Evolutionary conservation across 1,140 invertebrate species (phyloP).

Genomic region (Trichonephila clavipes): DNA sequence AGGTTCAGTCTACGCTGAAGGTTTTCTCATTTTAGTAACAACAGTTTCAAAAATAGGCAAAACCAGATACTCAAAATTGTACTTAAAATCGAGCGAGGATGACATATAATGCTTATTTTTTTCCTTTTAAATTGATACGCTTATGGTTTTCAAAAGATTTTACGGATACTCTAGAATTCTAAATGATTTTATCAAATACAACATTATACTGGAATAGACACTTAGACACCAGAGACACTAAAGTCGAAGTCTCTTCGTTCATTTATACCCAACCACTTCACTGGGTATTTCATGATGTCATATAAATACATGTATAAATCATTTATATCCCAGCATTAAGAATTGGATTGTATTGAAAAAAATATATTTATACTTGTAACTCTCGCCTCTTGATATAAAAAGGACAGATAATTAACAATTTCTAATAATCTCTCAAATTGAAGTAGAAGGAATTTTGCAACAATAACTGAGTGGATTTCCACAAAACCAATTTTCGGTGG

Average conservation of each 20-base stretch:
- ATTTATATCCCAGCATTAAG: no score
- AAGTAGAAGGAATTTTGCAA: no score
- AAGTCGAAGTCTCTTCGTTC: neutral
- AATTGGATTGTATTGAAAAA: no score
- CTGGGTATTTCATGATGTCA: no score
- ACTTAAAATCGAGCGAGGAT: constrained; percentile 15
- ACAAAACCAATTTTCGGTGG: no score
- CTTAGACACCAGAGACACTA: neutral
- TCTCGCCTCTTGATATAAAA: no score
- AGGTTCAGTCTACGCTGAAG: neutral
- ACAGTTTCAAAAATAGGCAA: constrained; percentile 11
- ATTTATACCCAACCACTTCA: neutral
- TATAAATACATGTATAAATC: no score
- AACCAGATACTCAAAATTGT: neutral
- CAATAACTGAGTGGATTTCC: no score
- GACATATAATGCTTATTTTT: constrained; percentile 43
- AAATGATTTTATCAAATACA: neutral
- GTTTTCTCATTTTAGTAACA: neutral
- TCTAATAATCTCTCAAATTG: no score
- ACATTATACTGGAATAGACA: neutral
- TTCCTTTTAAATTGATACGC: neutral
- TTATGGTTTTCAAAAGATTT: constrained; percentile 46
- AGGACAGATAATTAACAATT: no score
- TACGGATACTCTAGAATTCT: constrained; percentile 22
- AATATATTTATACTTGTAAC: no score